Evolutionary conservation across 2,888 invertebrate genomes (phyloP).

Genomic region (Trachelus iudaicus): DNA sequence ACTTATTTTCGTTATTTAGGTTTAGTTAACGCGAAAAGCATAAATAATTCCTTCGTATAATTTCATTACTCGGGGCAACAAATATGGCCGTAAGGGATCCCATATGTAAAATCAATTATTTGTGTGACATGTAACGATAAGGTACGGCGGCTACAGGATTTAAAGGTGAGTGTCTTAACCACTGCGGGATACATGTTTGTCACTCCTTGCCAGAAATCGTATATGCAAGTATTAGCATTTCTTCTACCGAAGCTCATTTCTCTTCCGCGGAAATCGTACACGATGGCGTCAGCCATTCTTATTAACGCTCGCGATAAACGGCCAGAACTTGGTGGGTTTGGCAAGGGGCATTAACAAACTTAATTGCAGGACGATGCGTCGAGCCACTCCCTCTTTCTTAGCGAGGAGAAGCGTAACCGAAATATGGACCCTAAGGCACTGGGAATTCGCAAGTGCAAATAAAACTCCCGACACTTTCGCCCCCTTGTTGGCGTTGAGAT

Average conservation of each 20-base stretch:
- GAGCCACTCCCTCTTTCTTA: background rate
- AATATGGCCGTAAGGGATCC: background rate
- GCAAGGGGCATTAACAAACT: conserved; percentile 2
- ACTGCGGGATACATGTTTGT: background rate
- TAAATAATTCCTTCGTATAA: background rate
- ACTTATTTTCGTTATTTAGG: background rate
- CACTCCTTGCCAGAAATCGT: background rate
- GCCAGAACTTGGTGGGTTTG: background rate
- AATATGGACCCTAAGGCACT: background rate
- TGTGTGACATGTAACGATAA: background rate
- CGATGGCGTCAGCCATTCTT: background rate
- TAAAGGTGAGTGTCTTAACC: background rate
- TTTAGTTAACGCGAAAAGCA: background rate
- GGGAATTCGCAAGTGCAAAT: background rate
- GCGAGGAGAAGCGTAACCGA: background rate
- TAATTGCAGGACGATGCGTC: background rate
- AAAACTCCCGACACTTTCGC: background rate
- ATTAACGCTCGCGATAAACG: conserved; percentile 1
- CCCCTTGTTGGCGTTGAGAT: background rate
- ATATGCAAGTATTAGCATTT: conserved; percentile 1
- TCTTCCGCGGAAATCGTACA: conserved; percentile 2
- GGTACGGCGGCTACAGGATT: background rate
- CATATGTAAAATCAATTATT: background rate
- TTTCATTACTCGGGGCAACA: background rate
- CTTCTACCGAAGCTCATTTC: background rate